Evolutionary conservation across 2,888 invertebrate genomes (phyloP).

Genomic region (Gandaritis pyraliata): DNA sequence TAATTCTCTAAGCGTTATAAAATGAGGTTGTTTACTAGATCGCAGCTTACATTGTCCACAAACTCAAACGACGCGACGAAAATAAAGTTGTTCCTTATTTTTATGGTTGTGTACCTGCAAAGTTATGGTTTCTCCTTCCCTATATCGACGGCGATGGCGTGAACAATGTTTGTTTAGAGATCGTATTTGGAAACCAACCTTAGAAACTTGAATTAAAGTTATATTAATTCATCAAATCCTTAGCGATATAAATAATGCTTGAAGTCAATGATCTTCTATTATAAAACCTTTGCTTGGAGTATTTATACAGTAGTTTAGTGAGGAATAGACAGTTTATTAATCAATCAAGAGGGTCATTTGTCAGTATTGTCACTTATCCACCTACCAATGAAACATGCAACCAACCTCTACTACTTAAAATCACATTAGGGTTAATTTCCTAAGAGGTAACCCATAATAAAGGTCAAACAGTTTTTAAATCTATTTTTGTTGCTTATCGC

Average conservation of each 20-base stretch:
- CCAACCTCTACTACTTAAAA: conserved; percentile 7
- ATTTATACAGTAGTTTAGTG: no score
- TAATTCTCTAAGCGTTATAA: conserved; percentile 37
- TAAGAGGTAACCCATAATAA: background rate
- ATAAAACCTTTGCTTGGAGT: no score
- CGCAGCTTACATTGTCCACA: conserved; percentile 55
- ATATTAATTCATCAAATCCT: background rate
- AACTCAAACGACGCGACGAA: conserved; percentile 53
- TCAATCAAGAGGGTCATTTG: conserved; percentile 1
- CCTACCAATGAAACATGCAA: background rate
- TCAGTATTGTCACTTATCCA: background rate
- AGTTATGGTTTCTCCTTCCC: conserved; percentile 38
- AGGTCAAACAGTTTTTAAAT: conserved; percentile 1
- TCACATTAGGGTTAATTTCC: conserved; percentile 4
- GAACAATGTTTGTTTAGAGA: conserved; percentile 31
- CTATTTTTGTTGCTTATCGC: background rate
- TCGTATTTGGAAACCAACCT: conserved; percentile 17
- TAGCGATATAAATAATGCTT: no score
- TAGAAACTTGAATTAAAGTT: conserved; percentile 3
- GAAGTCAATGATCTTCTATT: no score
- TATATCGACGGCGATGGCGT: conserved; percentile 28
- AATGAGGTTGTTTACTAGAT: conserved; percentile 61
- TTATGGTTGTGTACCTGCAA: conserved; percentile 47
- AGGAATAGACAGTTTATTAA: no score
- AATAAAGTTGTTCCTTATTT: conserved; percentile 57